A percentile compares a stretch with the other conserved stretches of the same genome.
phyloP scores from a whole-genome alignment of 2,888 invertebrate species.

The Cybosia mesomella region DNA sequence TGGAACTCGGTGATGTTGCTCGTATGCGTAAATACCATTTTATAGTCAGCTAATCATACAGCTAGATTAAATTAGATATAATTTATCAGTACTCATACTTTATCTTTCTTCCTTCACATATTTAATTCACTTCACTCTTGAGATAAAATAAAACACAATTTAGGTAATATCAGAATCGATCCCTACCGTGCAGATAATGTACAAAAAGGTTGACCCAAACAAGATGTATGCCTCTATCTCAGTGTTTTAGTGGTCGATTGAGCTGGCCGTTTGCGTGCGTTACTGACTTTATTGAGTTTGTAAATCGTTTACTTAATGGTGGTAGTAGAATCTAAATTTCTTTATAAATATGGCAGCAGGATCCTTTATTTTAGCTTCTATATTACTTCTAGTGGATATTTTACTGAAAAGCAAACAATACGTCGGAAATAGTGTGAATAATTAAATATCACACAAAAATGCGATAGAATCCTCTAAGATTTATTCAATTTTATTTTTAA shows the following conservation, averaged over 20 bases:
- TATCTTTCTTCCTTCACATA: neutral
- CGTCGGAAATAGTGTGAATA: neutral
- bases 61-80: neutral
- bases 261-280: slow-evolving; percentile 31
- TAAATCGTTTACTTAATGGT: slow-evolving; percentile 35
- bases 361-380: neutral
- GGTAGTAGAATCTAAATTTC: slow-evolving; percentile 12
- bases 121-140: neutral
- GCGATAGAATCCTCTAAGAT: too few relatives aligned
- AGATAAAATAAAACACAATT: slow-evolving; percentile 7
- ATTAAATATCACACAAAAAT: neutral
- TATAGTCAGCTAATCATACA: neutral
- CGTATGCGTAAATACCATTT: too few relatives aligned
- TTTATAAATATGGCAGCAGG: neutral
- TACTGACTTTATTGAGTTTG: slow-evolving; percentile 33
- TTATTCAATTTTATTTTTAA: too few relatives aligned
- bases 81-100: neutral
- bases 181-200: slow-evolving; percentile 10
- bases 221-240: slow-evolving; percentile 35
- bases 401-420: neutral
- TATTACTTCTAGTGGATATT: neutral
- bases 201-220: slow-evolving; percentile 6
- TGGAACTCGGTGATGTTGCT: too few relatives aligned
- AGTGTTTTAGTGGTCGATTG: slow-evolving; percentile 41
- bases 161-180: slow-evolving; percentile 9